Percentiles rank a stretch among this genome's conserved stretches.
phyloP scores from a whole-genome alignment of 2,797 vertebrate genomes.

The Luscinia megarhynchos region DNA sequence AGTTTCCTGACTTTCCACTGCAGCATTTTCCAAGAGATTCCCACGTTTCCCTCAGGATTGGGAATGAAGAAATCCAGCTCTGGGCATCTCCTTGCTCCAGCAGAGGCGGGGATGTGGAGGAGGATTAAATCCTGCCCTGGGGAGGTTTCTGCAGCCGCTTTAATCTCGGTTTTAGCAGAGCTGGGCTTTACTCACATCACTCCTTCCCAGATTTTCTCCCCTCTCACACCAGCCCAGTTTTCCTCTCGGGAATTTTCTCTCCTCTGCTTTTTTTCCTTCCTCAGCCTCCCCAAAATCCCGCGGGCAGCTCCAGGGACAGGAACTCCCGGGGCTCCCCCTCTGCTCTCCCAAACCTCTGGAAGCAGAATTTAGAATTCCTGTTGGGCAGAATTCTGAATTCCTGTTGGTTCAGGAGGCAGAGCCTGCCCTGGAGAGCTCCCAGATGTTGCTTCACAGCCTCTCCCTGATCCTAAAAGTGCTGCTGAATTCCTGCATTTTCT shows the following conservation, averaged over 20 bases:
- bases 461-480: not conserved
- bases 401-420: not conserved
- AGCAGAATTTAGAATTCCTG: not conserved
- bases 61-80: not conserved
- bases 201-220: too few relatives aligned
- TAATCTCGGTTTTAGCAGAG: not conserved
- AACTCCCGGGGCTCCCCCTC: too few relatives aligned
- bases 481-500: too few relatives aligned
- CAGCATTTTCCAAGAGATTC: not conserved
- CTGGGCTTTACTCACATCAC: not conserved
- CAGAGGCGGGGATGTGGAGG: not conserved
- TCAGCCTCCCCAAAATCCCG: too few relatives aligned
- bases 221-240: too few relatives aligned
- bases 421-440: not conserved
- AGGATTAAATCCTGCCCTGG: not conserved
- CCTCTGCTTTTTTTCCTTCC: too few relatives aligned
- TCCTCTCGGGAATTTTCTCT: not conserved
- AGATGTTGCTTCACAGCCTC: not conserved
- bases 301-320: too few relatives aligned
- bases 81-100: too few relatives aligned
- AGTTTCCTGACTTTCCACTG: not conserved
- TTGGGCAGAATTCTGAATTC: too few relatives aligned
- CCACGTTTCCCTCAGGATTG: not conserved
- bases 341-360: not conserved
- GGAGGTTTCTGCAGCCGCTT: not conserved